Evolutionary conservation across 2,888 invertebrate genomes (phyloP), one percentile per base, ranked within the genome.

Genomic region (Bruchidius siliquastri): DNA sequence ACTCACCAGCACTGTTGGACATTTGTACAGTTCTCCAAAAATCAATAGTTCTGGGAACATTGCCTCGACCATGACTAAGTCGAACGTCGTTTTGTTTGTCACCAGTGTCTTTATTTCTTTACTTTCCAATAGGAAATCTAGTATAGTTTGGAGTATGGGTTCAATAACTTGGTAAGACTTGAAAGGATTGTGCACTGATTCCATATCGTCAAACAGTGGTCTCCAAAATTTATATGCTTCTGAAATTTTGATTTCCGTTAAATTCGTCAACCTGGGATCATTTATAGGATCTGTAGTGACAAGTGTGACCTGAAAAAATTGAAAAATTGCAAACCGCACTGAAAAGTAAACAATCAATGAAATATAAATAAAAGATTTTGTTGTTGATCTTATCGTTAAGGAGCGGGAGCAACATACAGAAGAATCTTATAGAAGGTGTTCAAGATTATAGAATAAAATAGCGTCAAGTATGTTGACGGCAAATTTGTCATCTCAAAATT

Each of bases 51-150:
- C 75, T 0, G 78, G 74, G 71, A 76, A 75, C 18, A 78, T 26
- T 20, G 74, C 49, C 74, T 83, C 83, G 0, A 76, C 76, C 10
- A 83, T 76, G 0, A 83, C 75, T 2, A 83, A 30, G 74, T 83
- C 83, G 49, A 81, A 83, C 10, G 77, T 73, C 49, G 74, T 74
- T 6, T 70, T 67, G 30, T 74, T 71, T 73, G 77, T 22, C 20
- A 71, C 49, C 21, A 73, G 67, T 30, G 30, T 22, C 6, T 20
- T 21, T 10, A 68, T 20, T 68, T 68, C 68, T 68, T 49, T 18
- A 18, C 18, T 49, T 8, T 49, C 18, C 1, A 49, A 13, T 1
- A 49, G 1, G 6, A 13, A 49, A 8, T 49, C 49, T 49, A 1
- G 18, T 13, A 49, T 13, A 1, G 49, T 1, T 8, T 13, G 10